Evolutionary conservation across 2,113 vertebrate genomes (phyloP).

Genomic region (Rhombomys opimus): DNA sequence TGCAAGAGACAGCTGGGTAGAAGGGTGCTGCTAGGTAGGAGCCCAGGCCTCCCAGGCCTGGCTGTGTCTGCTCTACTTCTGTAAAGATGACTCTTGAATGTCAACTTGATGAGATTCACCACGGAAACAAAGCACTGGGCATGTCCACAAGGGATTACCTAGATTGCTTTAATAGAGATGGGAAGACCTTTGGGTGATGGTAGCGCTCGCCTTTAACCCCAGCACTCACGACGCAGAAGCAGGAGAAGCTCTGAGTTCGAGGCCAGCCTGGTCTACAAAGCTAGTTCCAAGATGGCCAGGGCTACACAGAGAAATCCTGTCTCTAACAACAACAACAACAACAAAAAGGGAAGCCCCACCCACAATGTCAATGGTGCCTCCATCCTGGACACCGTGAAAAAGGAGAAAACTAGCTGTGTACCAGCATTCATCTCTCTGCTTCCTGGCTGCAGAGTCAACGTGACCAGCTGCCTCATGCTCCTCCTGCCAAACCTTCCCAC

Average conservation of each 20-base stretch:
- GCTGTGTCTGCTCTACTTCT: neutral
- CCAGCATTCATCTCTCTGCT: neutral
- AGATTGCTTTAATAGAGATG: neutral
- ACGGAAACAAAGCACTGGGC: neutral
- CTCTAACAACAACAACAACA: neutral
- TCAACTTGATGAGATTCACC: neutral
- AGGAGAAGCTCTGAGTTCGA: neutral
- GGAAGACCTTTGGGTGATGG: neutral
- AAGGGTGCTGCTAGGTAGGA: neutral
- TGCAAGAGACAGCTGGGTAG: neutral
- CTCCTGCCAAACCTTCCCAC: neutral
- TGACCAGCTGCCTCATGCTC: neutral
- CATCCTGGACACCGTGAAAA: neutral
- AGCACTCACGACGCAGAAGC: neutral
- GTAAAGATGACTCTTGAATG: neutral
- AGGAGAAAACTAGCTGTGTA: neutral
- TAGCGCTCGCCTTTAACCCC: neutral
- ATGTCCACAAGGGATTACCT: neutral
- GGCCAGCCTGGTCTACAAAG: no score
- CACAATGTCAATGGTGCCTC: no score
- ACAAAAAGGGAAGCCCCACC: neutral
- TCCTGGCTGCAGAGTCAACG: no score
- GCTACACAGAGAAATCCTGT: neutral
- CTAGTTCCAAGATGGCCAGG: neutral
- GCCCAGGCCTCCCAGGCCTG: neutral